phyloP scores from a whole-genome alignment of 2,113 vertebrate genomes.

The Menura novaehollandiae region DNA sequence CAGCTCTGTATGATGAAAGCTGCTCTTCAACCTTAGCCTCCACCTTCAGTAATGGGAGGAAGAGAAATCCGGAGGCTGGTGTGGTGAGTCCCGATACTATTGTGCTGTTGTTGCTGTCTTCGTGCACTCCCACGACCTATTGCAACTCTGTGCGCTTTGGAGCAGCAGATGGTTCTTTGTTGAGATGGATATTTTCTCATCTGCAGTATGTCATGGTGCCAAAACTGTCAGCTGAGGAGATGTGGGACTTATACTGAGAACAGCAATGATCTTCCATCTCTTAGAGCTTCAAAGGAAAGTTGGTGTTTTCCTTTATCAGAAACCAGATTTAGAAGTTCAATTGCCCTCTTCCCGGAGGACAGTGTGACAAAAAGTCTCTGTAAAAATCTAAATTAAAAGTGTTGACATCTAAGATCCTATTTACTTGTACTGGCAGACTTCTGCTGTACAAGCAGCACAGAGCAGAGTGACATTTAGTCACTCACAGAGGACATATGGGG shows the following conservation, averaged over 20 bases:
- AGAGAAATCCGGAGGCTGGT: conserved; percentile 94
- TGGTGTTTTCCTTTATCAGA: background rate
- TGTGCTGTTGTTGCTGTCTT: background rate
- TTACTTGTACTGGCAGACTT: background rate
- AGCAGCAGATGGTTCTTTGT: background rate
- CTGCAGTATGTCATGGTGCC: background rate
- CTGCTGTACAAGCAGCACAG: background rate
- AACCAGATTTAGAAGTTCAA: background rate
- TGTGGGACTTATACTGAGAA: background rate
- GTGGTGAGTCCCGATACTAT: conserved; percentile 81
- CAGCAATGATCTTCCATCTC: background rate
- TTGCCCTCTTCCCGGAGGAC: background rate
- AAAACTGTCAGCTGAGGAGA: background rate
- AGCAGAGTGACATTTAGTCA: background rate
- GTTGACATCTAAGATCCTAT: background rate
- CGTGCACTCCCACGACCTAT: background rate
- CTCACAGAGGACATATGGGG: background rate
- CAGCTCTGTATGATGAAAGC: conserved; percentile 95
- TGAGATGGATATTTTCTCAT: background rate
- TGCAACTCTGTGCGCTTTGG: background rate
- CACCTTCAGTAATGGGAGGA: conserved; percentile 97
- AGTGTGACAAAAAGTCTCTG: background rate
- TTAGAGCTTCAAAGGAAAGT: background rate
- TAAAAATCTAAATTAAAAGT: background rate
- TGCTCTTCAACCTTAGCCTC: conserved; percentile 97